Percentiles rank a stretch among this genome's conserved stretches.
Conservation (phyloP, 1,140 invertebrate genomes). For the Pissodes strobi region DNA sequence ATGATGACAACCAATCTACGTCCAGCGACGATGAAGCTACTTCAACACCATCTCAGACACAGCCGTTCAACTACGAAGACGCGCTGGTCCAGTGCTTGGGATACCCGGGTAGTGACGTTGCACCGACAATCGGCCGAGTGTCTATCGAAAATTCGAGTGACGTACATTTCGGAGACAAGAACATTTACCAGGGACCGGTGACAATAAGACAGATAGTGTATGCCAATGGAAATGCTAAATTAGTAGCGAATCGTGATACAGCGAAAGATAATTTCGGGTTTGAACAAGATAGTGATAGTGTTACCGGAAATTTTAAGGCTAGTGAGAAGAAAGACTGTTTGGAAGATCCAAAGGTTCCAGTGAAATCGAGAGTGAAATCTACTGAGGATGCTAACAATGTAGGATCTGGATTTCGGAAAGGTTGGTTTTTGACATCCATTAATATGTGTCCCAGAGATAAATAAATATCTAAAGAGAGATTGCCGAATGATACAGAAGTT, state of each 20-base stretch:
- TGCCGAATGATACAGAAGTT: too few species aligned
- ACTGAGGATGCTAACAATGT: background rate
- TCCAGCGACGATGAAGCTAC: background rate
- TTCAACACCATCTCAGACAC: background rate
- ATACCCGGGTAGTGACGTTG: background rate
- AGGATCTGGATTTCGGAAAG: too few species aligned
- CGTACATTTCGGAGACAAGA: conserved; percentile 68
- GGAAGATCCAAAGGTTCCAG: background rate
- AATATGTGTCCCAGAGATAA: too few species aligned
- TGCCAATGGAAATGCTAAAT: conserved; percentile 33
- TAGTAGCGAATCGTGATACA: background rate
- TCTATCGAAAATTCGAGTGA: conserved; percentile 64
- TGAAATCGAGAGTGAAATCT: background rate
- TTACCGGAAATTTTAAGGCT: conserved; percentile 1
- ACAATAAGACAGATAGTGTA: conserved; percentile 69
- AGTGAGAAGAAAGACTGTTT: background rate
- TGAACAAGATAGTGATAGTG: conserved; percentile 12
- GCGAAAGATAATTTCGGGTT: conserved; percentile 25
- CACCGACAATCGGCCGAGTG: conserved; percentile 60
- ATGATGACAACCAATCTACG: background rate
- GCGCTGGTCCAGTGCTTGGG: background rate
- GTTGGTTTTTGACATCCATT: too few species aligned
- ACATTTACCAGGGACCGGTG: conserved; percentile 67
- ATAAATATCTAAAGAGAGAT: too few species aligned
- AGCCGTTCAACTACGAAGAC: background rate